Evolutionary conservation across 2,888 invertebrate genomes (phyloP), one percentile per base, ranked within the genome.

Genomic region (Diplolepis rosae): DNA sequence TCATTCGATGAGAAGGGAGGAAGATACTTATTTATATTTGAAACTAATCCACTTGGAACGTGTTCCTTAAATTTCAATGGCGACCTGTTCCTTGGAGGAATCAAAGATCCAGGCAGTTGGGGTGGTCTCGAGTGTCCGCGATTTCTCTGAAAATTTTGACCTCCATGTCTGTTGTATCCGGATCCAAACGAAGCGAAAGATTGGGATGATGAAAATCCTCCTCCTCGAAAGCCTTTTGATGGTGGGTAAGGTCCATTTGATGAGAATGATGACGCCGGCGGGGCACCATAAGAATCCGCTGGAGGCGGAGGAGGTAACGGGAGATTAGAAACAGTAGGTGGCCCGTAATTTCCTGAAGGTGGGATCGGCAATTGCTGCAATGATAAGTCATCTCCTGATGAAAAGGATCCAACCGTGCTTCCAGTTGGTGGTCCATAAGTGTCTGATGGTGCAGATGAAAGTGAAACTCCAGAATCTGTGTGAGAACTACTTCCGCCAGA

Each of bases 11-110:
- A 73, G 1, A 61, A 68, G 0, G 81, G 82, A 1, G 85, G 83
- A 39, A 84, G 52, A 28, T 83, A 86, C 92, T 94, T 74, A 93
- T 92, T 66, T 92, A 93, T 65, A 2, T 79, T 78, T 1, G 95
- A 89, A 4, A 95, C 87, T 24, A 95, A 87, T 0, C 94, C 94
- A 65, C 91, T 90, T 0, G 95, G 94, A 0, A 95, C 93, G 0
- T 94, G 92, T n/a, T 94, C 93, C 54, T 94, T 91, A 86, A 94
- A 95, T 77, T 93, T 91, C 4, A 95, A 91, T 0, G 95, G 95
- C 11, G 84, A 85, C 67, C 82, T 84, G 68, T 74, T 85, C 68
- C 83, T 83, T 9, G 85, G 87, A 27, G 85, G 87, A 67, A 82
- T 76, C 68, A 86, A 69, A 69, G 82, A 54, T 1, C 79, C 72